Evolutionary conservation across 2,113 vertebrate genomes (phyloP).

Genomic region (Conger conger): DNA sequence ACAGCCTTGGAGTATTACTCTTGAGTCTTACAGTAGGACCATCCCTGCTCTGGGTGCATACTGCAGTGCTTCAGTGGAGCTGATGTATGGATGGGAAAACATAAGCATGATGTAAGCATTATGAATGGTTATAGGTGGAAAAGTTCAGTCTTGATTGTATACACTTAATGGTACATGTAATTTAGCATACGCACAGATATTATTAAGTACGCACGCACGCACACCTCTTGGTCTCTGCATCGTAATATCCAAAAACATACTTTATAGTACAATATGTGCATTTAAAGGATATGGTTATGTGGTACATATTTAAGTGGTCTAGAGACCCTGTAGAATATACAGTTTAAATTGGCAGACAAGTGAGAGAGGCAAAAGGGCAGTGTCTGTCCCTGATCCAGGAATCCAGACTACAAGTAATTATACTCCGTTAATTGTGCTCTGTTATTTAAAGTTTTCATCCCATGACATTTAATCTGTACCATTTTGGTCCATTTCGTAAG

Average conservation of each 20-base stretch:
- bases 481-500: too few relatives aligned
- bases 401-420: too few relatives aligned
- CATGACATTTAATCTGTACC: too few relatives aligned
- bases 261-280: too few relatives aligned
- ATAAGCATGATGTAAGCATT: neutral
- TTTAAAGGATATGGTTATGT: too few relatives aligned
- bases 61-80: neutral
- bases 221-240: neutral
- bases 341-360: neutral
- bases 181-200: neutral
- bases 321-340: neutral
- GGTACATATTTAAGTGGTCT: too few relatives aligned
- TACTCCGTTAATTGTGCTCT: too few relatives aligned
- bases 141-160: neutral
- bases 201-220: neutral
- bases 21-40: neutral
- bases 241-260: too few relatives aligned
- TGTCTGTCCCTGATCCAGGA: neutral
- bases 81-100: neutral
- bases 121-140: neutral
- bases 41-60: neutral
- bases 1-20: constrained; percentile 9
- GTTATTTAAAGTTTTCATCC: too few relatives aligned
- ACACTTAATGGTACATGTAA: neutral
- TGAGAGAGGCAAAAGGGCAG: neutral